Evolutionary conservation across 2,888 invertebrate species (phyloP), one percentile per base, ranked within the genome.

Genomic region (Abrostola tripartita): DNA sequence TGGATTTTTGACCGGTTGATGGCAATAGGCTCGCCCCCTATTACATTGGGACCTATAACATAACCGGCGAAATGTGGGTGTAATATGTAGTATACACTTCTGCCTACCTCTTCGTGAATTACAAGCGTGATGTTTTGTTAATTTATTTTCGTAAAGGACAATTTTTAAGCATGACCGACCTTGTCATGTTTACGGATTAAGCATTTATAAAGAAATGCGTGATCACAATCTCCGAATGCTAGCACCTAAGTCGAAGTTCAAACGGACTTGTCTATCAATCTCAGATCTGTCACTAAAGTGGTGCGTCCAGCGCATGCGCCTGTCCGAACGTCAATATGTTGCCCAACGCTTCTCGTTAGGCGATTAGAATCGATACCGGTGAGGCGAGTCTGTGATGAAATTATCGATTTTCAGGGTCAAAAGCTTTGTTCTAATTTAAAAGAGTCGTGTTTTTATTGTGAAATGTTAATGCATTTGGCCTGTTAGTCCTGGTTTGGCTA

Each of bases 331-430:
- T 78, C 77, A 74, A 78, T 83, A 79, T 73, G 83, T 88, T 87
- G 81, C 71, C 72, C 81, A 86, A 88, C 76, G 62, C 52, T 65
- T 72, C 77, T 83, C 74, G 83, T 79, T 83, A 81, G 79, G 72
- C 78, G 79, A 76, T 81, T 66, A 82, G 65, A 76, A 77, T 77
- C 65, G 71, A 74, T 72, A 71, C 68, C 68, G 77, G 83, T 77
- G 44, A 8, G 54, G 49, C 73, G 76, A 77, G 78, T 76, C 61
- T 65, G 71, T 83, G 84, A 80, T 77, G 85, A 83, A 85, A 87
- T 74, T 37, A 51, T 76, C 74, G 61, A 71, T 79, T 61, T 5
- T 38, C 81, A 89, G 88, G 89, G 88, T 89, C 89, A 88, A 85
- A 84, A 74, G 69, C 67, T 72, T 78, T 76, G 75, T 73, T 74